These are phyloP conservation scores for Silurus aristotelis DNA, from an alignment of 2,797 vertebrate genomes.

Conservation along the genomic window DNA sequence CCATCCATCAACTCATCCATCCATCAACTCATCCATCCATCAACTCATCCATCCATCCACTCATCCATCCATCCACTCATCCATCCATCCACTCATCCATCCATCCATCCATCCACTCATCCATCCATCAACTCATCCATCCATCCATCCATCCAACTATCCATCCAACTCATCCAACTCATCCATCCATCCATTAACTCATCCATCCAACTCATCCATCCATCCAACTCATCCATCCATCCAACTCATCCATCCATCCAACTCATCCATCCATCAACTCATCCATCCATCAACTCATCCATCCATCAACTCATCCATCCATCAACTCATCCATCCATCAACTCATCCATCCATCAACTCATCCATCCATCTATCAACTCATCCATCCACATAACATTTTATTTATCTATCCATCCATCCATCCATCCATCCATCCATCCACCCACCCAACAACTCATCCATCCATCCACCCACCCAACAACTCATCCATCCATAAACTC, in stretches of 20 bases:
- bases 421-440: background rate
- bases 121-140: background rate
- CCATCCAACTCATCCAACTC: background rate
- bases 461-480: no score
- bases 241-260: background rate
- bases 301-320: background rate
- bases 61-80: background rate
- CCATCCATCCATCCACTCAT: background rate
- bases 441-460: background rate
- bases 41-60: background rate
- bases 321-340: background rate
- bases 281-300: background rate
- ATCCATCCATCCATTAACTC: background rate
- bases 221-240: background rate
- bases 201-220: background rate
- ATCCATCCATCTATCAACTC: no score
- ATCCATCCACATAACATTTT: no score
- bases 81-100: background rate
- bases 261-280: no score
- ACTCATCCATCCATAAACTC: no score
- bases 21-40: background rate
- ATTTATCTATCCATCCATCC: no score
- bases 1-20: background rate
- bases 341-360: no score
- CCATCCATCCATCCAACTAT: background rate